A percentile compares a stretch with the other conserved stretches of the same genome.
Conservation (phyloP, 2,797 vertebrate species). For the Malacoctenus gilli region DNA sequence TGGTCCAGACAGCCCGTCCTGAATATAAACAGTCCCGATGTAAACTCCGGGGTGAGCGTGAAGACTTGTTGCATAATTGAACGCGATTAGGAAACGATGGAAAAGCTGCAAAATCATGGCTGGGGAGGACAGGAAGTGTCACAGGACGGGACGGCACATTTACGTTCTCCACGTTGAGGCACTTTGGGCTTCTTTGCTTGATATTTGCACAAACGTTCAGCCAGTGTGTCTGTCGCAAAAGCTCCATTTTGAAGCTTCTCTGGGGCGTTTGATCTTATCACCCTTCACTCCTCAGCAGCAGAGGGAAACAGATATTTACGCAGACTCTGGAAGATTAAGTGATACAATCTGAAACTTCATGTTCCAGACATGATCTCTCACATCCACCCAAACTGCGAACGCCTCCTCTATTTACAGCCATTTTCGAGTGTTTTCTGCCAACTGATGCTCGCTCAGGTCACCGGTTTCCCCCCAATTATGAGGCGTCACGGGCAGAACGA, state of each 20-base stretch:
- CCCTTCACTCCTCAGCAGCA: not conserved
- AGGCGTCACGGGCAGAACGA: not conserved
- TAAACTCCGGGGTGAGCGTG: conserved; percentile 34
- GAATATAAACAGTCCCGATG: conserved; percentile 30
- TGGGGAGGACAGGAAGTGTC: no score
- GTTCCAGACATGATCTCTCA: not conserved
- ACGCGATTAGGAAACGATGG: not conserved
- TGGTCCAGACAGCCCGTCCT: conserved; percentile 11
- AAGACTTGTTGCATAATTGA: conserved; percentile 29
- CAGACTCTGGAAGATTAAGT: not conserved
- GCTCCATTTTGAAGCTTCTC: not conserved
- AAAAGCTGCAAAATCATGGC: not conserved
- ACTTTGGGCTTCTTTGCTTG: no score
- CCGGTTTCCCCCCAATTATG: no score
- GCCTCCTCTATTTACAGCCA: not conserved
- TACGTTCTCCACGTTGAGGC: no score
- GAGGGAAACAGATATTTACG: not conserved
- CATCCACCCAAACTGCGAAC: not conserved
- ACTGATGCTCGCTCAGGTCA: not conserved
- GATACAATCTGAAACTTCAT: not conserved
- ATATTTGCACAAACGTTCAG: not conserved
- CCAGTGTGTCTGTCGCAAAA: not conserved
- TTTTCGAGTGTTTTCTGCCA: not conserved
- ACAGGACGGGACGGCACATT: no score
- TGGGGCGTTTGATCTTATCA: not conserved